phyloP scores from a whole-genome alignment of 2,797 vertebrate genomes.

The Cryptoprocta ferox region DNA sequence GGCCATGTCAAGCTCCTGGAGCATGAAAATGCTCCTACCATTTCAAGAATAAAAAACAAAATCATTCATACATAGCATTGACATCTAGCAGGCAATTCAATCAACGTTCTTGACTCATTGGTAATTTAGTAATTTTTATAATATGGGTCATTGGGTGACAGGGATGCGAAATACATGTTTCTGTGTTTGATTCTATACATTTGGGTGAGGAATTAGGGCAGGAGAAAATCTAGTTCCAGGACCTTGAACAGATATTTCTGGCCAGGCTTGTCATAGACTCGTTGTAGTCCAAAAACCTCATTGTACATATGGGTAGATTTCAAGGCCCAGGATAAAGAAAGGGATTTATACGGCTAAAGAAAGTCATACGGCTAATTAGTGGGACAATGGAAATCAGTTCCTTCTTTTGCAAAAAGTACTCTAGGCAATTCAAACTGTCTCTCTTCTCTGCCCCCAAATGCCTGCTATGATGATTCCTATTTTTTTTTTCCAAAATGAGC shows the following conservation, averaged over 20 bases:
- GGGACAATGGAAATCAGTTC: neutral
- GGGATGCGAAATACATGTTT: slow-evolving; percentile 10
- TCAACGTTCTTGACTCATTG: neutral
- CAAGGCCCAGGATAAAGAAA: slow-evolving; percentile 10
- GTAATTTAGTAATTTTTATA: slow-evolving; percentile 17
- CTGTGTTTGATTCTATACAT: slow-evolving; percentile 31
- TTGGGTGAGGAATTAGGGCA: neutral
- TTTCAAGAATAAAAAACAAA: slow-evolving; percentile 42
- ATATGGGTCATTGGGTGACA: neutral
- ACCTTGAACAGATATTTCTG: neutral
- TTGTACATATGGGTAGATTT: neutral
- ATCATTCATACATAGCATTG: neutral
- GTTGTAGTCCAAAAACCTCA: neutral
- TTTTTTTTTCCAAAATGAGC: neutral
- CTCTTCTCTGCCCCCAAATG: neutral
- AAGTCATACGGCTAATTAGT: neutral
- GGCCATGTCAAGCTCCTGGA: neutral
- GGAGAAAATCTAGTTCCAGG: slow-evolving; percentile 10
- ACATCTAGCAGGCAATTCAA: neutral
- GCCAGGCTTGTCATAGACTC: neutral
- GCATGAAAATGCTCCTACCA: neutral
- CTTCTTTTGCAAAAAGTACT: slow-evolving; percentile 24
- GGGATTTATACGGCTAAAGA: neutral
- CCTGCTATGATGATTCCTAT: neutral
- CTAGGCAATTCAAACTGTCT: neutral